A percentile compares a stretch with the other conserved stretches of the same genome.
phyloP scores from a whole-genome alignment of 2,797 vertebrate species.

The Sebastes melanostomus region DNA sequence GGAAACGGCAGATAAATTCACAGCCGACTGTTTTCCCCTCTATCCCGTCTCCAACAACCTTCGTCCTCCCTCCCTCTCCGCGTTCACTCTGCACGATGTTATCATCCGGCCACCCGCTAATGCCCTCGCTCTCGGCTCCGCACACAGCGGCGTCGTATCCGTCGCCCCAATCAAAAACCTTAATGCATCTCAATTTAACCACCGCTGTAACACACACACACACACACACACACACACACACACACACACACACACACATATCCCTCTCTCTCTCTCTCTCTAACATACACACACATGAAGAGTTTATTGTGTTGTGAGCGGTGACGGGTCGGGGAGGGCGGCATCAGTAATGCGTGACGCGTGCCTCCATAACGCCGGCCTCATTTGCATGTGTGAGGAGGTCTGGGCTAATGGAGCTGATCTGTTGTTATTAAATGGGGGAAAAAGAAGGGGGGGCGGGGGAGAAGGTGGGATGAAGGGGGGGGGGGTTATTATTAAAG shows the following conservation, averaged over 20 bases:
- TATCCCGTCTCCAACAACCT: conserved; percentile 4
- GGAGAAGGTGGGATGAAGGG: too few relatives aligned
- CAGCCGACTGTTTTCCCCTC: background rate
- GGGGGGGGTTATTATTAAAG: conserved; percentile 42
- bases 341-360: conserved; percentile 62
- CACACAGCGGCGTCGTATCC: background rate
- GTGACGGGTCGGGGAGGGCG: conserved; percentile 33
- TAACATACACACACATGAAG: conserved; percentile 3
- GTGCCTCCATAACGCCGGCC: conserved; percentile 63
- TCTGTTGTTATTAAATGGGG: conserved; percentile 72
- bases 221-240: conserved; percentile 31
- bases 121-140: conserved; percentile 21
- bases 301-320: conserved; percentile 36
- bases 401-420: conserved; percentile 79
- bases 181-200: conserved; percentile 67
- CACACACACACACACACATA: conserved; percentile 30
- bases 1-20: background rate
- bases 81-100: conserved; percentile 25
- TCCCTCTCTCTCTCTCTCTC: background rate
- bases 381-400: conserved; percentile 81
- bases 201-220: conserved; percentile 27
- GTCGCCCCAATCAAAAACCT: conserved; percentile 50
- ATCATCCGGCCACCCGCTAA: conserved; percentile 29
- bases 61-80: conserved; percentile 6
- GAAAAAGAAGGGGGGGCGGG: background rate